Evolutionary conservation across 2,797 vertebrate genomes (phyloP).

Genomic region (Anas acuta): DNA sequence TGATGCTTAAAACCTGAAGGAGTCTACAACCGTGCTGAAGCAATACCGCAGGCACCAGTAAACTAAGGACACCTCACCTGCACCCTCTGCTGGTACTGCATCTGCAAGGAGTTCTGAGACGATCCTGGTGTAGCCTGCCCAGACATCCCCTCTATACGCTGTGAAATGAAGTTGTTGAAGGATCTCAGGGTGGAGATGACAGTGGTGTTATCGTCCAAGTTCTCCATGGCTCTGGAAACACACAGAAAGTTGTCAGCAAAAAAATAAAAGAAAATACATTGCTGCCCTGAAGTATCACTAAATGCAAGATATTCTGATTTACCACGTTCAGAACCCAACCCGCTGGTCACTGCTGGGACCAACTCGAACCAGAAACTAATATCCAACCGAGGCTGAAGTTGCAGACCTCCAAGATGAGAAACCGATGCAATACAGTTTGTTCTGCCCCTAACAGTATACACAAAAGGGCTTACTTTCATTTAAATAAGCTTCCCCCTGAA

Average conservation of each 20-base stretch:
- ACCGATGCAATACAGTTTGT: not conserved
- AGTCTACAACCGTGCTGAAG: not conserved
- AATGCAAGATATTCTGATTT: not conserved
- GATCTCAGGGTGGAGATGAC: constrained; percentile 90
- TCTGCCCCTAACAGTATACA: not conserved
- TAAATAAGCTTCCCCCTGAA: not conserved
- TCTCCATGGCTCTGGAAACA: constrained; percentile 81
- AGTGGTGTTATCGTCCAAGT: constrained; percentile 89
- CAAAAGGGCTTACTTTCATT: not conserved
- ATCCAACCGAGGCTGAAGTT: not conserved
- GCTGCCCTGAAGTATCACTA: not conserved
- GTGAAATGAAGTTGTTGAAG: constrained; percentile 90
- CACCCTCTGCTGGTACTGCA: constrained; percentile 88
- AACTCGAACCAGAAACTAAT: not conserved
- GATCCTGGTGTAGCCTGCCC: constrained; percentile 54
- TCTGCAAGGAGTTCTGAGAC: constrained; percentile 79
- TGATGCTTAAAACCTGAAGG: not conserved
- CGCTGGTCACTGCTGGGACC: not conserved
- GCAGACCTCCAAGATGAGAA: not conserved
- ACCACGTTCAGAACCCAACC: not conserved
- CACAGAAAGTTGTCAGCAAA: not conserved
- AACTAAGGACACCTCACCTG: constrained; percentile 78
- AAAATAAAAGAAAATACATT: not conserved
- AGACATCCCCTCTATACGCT: constrained; percentile 74
- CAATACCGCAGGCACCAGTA: not conserved